Evolutionary conservation across 2,888 invertebrate species (phyloP).

Genomic region (Hofmannophila pseudospretella): DNA sequence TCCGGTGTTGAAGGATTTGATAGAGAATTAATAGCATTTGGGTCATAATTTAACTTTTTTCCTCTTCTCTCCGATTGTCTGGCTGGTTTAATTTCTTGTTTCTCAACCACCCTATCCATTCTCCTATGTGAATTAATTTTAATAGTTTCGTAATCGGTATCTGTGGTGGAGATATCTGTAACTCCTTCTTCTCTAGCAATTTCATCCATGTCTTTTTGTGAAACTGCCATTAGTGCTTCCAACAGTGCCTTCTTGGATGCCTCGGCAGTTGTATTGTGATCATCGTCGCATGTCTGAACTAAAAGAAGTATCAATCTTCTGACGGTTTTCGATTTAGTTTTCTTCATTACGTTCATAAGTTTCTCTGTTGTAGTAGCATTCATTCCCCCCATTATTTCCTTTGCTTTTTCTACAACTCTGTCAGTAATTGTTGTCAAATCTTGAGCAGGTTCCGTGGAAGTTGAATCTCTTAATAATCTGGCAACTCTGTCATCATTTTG

Average conservation of each 20-base stretch:
- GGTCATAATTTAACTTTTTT: conserved; percentile 52
- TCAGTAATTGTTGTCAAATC: conserved; percentile 81
- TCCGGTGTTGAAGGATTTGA: conserved; percentile 55
- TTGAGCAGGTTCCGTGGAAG: conserved; percentile 74
- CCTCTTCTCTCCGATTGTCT: conserved; percentile 43
- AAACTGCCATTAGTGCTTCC: conserved; percentile 82
- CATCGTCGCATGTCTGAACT: conserved; percentile 87
- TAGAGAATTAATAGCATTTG: conserved; percentile 57
- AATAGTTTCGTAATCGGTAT: conserved; percentile 31
- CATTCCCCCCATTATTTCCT: conserved; percentile 85
- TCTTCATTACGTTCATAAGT: conserved; percentile 88
- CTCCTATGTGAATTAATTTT: conserved; percentile 41
- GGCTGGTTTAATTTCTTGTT: conserved; percentile 29
- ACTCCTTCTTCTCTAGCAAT: conserved; percentile 57
- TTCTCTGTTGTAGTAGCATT: conserved; percentile 86
- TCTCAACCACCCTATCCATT: conserved; percentile 33
- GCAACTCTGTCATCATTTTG: conserved; percentile 49
- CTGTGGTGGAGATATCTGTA: conserved; percentile 36
- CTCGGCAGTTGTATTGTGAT: conserved; percentile 83
- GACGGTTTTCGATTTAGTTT: conserved; percentile 87
- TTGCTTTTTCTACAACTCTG: conserved; percentile 82
- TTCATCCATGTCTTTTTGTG: conserved; percentile 74
- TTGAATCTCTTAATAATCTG: conserved; percentile 49
- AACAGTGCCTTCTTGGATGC: conserved; percentile 83
- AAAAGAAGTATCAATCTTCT: conserved; percentile 84